Evolutionary conservation across 2,888 invertebrate genomes (phyloP).

Genomic region (Cremastobaeus sp.): DNA sequence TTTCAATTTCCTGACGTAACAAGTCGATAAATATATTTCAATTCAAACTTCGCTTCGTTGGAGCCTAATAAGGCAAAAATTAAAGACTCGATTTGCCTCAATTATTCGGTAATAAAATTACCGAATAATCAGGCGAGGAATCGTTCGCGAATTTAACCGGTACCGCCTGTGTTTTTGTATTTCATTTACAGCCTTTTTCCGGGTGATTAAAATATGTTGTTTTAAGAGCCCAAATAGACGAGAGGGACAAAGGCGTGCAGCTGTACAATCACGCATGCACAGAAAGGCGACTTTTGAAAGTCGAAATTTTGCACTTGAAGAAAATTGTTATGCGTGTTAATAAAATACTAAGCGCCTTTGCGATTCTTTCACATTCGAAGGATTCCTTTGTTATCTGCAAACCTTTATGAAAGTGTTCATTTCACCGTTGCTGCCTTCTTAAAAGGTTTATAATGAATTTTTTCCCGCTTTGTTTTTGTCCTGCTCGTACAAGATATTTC

Average conservation of each 20-base stretch:
- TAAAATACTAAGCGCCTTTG: slow-evolving; percentile 35
- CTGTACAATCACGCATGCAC: too few species aligned
- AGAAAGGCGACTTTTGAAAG: too few species aligned
- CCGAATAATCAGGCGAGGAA: too few species aligned
- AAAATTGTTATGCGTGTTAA: slow-evolving; percentile 37
- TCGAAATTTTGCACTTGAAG: slow-evolving; percentile 16
- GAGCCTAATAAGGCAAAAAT: slow-evolving; percentile 6
- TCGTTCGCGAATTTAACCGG: too few species aligned
- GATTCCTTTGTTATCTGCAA: slow-evolving; percentile 42
- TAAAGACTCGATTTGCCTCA: slow-evolving; percentile 26
- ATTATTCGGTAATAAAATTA: slow-evolving; percentile 9
- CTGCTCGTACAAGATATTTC: slow-evolving; percentile 16
- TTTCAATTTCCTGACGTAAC: slow-evolving; percentile 67
- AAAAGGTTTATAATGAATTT: slow-evolving; percentile 23
- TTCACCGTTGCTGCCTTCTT: slow-evolving; percentile 20
- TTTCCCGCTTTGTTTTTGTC: slow-evolving; percentile 17
- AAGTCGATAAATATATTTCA: slow-evolving; percentile 49
- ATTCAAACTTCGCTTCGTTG: slow-evolving; percentile 29
- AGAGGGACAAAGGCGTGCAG: too few species aligned
- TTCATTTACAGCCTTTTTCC: too few species aligned
- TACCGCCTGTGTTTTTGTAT: too few species aligned
- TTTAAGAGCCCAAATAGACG: slow-evolving; percentile 6
- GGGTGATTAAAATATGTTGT: too few species aligned
- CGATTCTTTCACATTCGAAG: slow-evolving; percentile 24
- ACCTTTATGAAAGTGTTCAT: slow-evolving; percentile 39